Evolutionary conservation across 1,140 invertebrate genomes (phyloP).

Genomic region (Cotesia chilonis): DNA sequence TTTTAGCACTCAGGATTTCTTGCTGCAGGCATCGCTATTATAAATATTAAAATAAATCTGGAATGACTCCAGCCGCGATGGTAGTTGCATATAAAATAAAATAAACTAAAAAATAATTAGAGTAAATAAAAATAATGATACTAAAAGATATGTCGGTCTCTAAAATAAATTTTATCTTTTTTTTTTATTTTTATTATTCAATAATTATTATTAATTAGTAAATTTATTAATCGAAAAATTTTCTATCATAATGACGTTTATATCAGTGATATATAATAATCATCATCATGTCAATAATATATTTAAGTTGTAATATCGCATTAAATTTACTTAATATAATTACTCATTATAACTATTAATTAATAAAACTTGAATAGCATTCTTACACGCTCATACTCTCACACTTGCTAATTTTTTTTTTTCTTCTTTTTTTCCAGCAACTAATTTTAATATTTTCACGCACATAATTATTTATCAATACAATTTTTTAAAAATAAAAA

Average conservation of each 20-base stretch:
- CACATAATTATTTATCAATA: not conserved
- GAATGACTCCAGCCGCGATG: constrained; percentile 10
- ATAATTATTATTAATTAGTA: constrained; percentile 47
- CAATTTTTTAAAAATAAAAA: constrained; percentile 17
- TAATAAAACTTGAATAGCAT: constrained; percentile 56
- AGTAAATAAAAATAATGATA: constrained; percentile 36
- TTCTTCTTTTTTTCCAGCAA: constrained; percentile 35
- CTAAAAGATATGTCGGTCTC: constrained; percentile 54
- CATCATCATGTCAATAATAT: constrained; percentile 43
- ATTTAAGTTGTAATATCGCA: constrained; percentile 52
- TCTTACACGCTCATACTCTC: constrained; percentile 41
- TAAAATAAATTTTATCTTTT: constrained; percentile 50
- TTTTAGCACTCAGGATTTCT: constrained; percentile 37
- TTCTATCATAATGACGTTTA: constrained; percentile 28
- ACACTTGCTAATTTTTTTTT: constrained; percentile 34
- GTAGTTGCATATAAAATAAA: constrained; percentile 17
- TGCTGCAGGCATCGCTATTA: constrained; percentile 36
- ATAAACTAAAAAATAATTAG: constrained; percentile 6
- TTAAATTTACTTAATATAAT: constrained; percentile 58
- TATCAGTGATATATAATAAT: constrained; percentile 13
- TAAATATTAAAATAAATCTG: too few species aligned
- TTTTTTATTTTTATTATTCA: constrained; percentile 37
- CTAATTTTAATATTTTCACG: not conserved
- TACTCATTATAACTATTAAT: constrained; percentile 58
- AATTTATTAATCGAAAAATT: constrained; percentile 38